These are phyloP conservation scores for Trachelus tabidus DNA, from an alignment of 2,888 invertebrate genomes.

Conservation along the genomic window DNA sequence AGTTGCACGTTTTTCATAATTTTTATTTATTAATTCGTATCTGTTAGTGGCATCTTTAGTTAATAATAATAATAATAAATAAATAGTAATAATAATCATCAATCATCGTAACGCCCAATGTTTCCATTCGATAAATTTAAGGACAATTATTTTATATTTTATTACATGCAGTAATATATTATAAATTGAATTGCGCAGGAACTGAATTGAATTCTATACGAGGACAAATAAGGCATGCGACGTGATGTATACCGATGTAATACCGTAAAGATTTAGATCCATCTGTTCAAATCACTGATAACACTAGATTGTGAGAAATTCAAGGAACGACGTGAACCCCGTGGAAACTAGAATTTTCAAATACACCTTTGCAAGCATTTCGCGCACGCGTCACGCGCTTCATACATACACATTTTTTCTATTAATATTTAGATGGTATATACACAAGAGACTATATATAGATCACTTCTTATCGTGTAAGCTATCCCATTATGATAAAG, in stretches of 20 bases:
- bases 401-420: neutral
- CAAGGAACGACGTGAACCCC: neutral
- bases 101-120: neutral
- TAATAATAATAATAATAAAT: neutral
- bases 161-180: neutral
- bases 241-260: neutral
- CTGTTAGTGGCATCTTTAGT: conserved; percentile 6
- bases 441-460: neutral
- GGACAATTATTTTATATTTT: conserved; percentile 10
- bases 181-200: neutral
- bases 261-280: neutral
- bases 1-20: conserved; percentile 55
- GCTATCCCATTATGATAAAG: neutral
- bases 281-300: neutral
- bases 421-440: neutral
- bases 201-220: neutral
- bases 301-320: neutral
- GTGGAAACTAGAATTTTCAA: too few relatives aligned
- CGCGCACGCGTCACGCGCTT: neutral
- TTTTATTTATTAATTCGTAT: conserved; percentile 15
- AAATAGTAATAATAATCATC: neutral
- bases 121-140: conserved; percentile 11
- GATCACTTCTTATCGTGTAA: neutral
- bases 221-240: neutral
- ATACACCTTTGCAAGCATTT: neutral